A percentile compares a stretch with the other conserved stretches of the same genome.
These are phyloP conservation scores for Euplexia lucipara DNA, from an alignment of 2,888 invertebrate species.

Conservation along the genomic window DNA sequence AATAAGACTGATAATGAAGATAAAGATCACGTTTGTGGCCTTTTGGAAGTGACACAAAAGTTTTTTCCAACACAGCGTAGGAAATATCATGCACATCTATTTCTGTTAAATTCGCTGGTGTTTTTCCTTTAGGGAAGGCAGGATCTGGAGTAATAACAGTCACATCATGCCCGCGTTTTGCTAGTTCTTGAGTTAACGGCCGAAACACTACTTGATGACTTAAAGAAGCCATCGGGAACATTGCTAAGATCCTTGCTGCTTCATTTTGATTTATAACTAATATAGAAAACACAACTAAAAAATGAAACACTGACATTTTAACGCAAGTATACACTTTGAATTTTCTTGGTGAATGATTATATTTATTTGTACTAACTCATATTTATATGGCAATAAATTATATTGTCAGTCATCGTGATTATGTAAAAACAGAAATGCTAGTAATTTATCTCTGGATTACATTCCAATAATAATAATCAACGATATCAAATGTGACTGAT, in stretches of 20 bases:
- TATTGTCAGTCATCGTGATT: no score
- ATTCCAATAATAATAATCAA: no score
- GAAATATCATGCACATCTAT: slow-evolving; percentile 75
- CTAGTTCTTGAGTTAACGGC: slow-evolving; percentile 28
- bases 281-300: background rate
- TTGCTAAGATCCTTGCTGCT: slow-evolving; percentile 31
- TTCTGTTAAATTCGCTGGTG: slow-evolving; percentile 73
- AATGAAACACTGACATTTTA: slow-evolving; percentile 2
- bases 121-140: slow-evolving; percentile 67
- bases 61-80: slow-evolving; percentile 64
- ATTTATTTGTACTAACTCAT: no score
- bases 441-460: no score
- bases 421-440: no score
- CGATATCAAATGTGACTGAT: no score
- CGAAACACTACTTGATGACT: slow-evolving; percentile 42
- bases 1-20: slow-evolving; percentile 13
- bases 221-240: slow-evolving; percentile 35
- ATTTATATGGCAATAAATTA: no score
- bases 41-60: slow-evolving; percentile 32
- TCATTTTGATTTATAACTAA: slow-evolving; percentile 12
- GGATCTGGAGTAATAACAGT: slow-evolving; percentile 50
- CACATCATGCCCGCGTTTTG: slow-evolving; percentile 35
- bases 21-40: slow-evolving; percentile 22
- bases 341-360: background rate
- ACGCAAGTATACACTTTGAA: background rate